Evolutionary conservation across 2,113 vertebrate species (phyloP).

Genomic region (Pollachius pollachius): DNA sequence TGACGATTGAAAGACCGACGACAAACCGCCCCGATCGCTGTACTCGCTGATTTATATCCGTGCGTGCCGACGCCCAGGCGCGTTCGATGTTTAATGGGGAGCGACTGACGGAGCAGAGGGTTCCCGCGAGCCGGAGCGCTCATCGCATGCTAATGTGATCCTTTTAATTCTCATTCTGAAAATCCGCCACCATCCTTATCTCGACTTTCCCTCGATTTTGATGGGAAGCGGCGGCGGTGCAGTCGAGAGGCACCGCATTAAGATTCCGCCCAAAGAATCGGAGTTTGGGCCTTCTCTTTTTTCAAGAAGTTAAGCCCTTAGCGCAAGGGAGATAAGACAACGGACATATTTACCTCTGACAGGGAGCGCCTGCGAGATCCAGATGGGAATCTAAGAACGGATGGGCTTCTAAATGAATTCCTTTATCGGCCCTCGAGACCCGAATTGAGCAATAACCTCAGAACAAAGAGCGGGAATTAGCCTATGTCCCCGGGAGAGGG

Average conservation of each 20-base stretch:
- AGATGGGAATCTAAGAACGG: constrained; percentile 59
- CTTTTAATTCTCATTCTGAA: constrained; percentile 30
- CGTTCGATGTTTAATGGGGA: too few relatives aligned
- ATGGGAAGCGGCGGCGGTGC: constrained; percentile 2
- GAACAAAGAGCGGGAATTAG: constrained; percentile 58
- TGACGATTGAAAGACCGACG: too few relatives aligned
- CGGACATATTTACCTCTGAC: constrained; percentile 59
- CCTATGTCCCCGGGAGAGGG: constrained; percentile 9
- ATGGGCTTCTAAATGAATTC: constrained; percentile 62
- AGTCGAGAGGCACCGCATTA: constrained; percentile 42
- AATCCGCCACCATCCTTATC: constrained; percentile 20
- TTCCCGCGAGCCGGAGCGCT: neutral
- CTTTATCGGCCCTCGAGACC: constrained; percentile 56
- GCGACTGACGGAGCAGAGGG: neutral
- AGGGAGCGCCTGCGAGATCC: constrained; percentile 42
- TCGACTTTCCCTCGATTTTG: constrained; percentile 29
- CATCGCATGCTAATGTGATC: neutral
- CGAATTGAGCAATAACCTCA: constrained; percentile 54
- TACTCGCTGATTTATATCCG: too few relatives aligned
- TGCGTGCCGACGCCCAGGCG: too few relatives aligned
- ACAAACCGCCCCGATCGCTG: too few relatives aligned
- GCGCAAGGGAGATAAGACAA: constrained; percentile 56
- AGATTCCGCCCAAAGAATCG: constrained; percentile 37
- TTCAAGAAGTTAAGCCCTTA: constrained; percentile 37
- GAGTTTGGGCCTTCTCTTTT: constrained; percentile 12